Evolutionary conservation across 2,113 vertebrate species (phyloP).

Genomic region (Bothrops jararaca): DNA sequence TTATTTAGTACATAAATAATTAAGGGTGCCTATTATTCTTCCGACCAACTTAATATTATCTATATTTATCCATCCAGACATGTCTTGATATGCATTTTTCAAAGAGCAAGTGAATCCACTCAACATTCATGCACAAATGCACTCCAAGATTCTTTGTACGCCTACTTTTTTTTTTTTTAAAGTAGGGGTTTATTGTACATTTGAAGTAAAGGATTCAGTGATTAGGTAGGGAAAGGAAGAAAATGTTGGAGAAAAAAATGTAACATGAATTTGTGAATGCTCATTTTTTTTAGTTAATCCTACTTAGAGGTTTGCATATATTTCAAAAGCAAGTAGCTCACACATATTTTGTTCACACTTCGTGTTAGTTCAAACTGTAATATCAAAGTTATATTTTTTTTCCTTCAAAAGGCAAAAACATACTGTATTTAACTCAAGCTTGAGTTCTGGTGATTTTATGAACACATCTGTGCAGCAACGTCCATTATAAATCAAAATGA

Average conservation of each 20-base stretch:
- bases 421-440: background rate
- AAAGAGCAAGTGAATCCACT: background rate
- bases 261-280: background rate
- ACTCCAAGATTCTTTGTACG: background rate
- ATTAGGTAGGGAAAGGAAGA: background rate
- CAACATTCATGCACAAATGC: background rate
- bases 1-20: no score
- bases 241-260: background rate
- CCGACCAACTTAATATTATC: no score
- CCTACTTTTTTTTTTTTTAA: background rate
- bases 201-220: background rate
- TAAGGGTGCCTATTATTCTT: no score
- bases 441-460: background rate
- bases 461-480: background rate
- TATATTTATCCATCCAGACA: background rate
- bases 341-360: background rate
- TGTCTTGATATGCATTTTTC: background rate
- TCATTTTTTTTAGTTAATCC: background rate
- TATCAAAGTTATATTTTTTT: background rate
- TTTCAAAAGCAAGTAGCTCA: background rate
- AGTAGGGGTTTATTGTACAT: background rate
- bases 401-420: background rate
- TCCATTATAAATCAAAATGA: background rate
- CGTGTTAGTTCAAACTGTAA: background rate
- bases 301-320: background rate